Evolutionary conservation across 92 coral and sea anemone species (phyloP), one percentile per base, ranked within the genome.

Genomic region (Epizoanthus fatuus): DNA sequence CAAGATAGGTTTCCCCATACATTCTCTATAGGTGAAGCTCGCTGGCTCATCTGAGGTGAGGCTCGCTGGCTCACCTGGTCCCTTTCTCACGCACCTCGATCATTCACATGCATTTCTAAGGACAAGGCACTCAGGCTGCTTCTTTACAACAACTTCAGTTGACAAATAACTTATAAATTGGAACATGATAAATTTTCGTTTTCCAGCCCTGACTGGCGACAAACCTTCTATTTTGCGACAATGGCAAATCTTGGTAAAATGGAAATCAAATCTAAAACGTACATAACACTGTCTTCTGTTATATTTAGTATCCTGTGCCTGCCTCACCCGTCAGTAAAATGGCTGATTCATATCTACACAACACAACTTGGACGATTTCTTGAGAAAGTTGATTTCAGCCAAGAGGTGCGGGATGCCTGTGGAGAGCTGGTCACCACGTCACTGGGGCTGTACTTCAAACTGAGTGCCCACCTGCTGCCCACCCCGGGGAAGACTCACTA

Each of bases 401-500:
- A 78, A 70, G 99, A 97, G 5, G 94, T 97, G 32, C 98, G 98
- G 17, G 93, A 91, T 40, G 79, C 90, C 8, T 89, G 98, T 86
- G 85, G 92, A 20, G 94, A 90, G 7, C 73, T 97, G 58, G 97
- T 95, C 5, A 74, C 74, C 1, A 81, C 93, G 5, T 95, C 98
- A 1, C 74, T 96, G 88, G 88, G 87, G 15, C 79, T 96, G 86
- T 96, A 90, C 91, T 92, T 95, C 85, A 81, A 87, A 12, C 78
- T 96, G 42, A 88, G 92, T 15, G 89, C 90, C 11, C 85, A 87
- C 56, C 97, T 96, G 3, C 94, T 96, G 12, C 99, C 99, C 42
- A 96, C 99, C 37, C 99, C 99, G 0, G 97, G 96, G 11, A 96
- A 96, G 84, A 88, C 98, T 1, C 98, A 95, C 75, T 96, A 96